Base-by-base conservation (phyloP, 2,888 invertebrate genomes). In the Leucoma salicis region DNA sequence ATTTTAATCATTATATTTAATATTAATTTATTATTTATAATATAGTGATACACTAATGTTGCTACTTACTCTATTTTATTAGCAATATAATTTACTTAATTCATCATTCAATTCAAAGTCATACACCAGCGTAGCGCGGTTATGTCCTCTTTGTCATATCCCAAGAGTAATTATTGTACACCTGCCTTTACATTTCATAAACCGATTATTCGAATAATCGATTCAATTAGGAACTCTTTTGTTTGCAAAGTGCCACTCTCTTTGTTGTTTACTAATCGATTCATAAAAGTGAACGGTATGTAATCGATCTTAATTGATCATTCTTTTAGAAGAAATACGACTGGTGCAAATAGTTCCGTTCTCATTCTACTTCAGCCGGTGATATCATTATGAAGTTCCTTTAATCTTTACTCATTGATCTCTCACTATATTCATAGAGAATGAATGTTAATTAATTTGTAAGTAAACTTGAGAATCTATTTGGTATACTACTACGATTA, bases 141-240 rank as follows among this genome's bases (percentile, higher is more conserved):
- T n/a, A n/a, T n/a, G n/a, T n/a, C n/a, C n/a, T n/a, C n/a, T n/a
- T n/a, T n/a, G n/a, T n/a, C n/a, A n/a, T n/a, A n/a, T n/a, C n/a
- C n/a, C n/a, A n/a, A n/a, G n/a, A n/a, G 8, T 2, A 3, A n/a
- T 1, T 7, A 42, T 10, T 36, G 21, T 32, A 13, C 21, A 37
- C 15, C 2, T 7, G 5, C 8, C 37, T 15, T 27, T 28, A 59
- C 44, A 46, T 54, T 57, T 55, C 54, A 31, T 37, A 58, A 58
- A 49, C 47, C 39, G 39, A 62, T 62, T 47, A 50, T 27, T 15
- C 24, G 35, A 40, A 39, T 44, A 46, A 42, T 56, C 49, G 46
- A 50, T 51, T 57, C 63, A 57, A 63, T 65, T 63, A 64, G 49
- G 46, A 56, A 51, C 57, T 66, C 59, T 53, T 64, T 64, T 62